Conservation (phyloP, 2,888 invertebrate genomes). For the Glyphotaelius pellucidus region DNA sequence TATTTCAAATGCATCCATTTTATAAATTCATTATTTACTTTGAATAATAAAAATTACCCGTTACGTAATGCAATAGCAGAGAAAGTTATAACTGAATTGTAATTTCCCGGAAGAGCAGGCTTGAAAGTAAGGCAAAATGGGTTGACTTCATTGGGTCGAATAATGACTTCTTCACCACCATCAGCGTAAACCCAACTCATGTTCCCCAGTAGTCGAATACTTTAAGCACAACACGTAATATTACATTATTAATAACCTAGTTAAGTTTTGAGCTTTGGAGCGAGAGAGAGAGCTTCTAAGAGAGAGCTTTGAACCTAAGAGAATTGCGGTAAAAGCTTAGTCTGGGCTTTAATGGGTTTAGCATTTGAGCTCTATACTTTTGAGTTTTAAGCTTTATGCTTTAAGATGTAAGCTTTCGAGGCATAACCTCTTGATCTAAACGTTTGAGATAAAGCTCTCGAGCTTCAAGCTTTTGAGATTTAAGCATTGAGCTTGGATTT, state of each 20-base stretch:
- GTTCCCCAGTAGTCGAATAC: constrained; percentile 72
- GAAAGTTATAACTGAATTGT: constrained; percentile 73
- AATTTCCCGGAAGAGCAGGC: constrained; percentile 70
- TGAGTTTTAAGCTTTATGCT: too few relatives aligned
- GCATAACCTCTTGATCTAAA: too few relatives aligned
- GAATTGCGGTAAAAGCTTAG: too few relatives aligned
- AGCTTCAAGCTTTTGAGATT: too few relatives aligned
- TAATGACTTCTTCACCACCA: constrained; percentile 70
- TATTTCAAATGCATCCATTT: background rate
- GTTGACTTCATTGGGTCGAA: constrained; percentile 73
- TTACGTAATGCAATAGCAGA: constrained; percentile 73
- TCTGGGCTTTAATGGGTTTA: background rate
- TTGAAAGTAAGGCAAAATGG: constrained; percentile 74
- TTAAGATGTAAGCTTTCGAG: too few relatives aligned
- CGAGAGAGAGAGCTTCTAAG: background rate
- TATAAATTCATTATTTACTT: constrained; percentile 20
- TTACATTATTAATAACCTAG: background rate
- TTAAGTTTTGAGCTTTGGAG: background rate
- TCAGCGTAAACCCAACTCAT: constrained; percentile 74
- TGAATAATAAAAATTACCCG: constrained; percentile 69
- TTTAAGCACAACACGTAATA: constrained; percentile 67
- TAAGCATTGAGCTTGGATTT: too few relatives aligned
- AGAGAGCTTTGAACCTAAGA: background rate
- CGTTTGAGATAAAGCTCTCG: too few relatives aligned
- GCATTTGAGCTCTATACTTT: background rate